Percentiles rank a stretch among this genome's conserved stretches.
phyloP scores from a whole-genome alignment of 2,797 vertebrate genomes.

The Helicolenus hilgendorfi region DNA sequence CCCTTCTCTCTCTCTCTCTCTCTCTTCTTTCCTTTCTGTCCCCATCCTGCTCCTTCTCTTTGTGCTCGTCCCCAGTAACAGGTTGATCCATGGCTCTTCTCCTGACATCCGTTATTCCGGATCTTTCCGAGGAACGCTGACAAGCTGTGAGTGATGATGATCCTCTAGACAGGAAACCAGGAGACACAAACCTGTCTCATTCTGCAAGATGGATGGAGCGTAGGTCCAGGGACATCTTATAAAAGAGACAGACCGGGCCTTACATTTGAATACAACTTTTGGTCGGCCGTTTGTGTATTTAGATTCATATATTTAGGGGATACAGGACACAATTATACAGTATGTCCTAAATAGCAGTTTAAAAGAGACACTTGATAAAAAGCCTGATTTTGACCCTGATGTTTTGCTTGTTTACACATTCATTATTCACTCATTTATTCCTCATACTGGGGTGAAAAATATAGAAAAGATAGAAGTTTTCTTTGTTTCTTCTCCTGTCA shows the following conservation, averaged over 20 bases:
- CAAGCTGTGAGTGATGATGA: conserved; percentile 80
- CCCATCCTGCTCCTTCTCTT: conserved; percentile 40
- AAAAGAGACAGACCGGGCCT: not conserved
- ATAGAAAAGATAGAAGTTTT: not conserved
- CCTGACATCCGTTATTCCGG: conserved; percentile 84
- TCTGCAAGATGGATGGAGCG: conserved; percentile 70
- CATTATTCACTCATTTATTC: not conserved
- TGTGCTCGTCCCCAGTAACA: conserved; percentile 56
- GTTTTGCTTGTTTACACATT: not conserved
- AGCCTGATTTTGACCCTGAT: not conserved
- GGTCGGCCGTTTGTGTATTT: not conserved
- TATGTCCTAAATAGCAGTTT: not conserved
- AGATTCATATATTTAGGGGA: not conserved
- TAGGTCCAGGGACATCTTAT: conserved; percentile 23
- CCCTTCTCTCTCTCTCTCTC: not conserved
- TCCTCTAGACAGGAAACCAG: conserved; percentile 85
- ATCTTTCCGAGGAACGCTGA: conserved; percentile 72
- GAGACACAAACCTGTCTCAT: conserved; percentile 78
- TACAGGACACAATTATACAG: not conserved
- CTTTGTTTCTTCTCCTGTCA: not conserved
- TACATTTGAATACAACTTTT: conserved; percentile 30
- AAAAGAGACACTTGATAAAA: not conserved
- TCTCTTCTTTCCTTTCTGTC: conserved; percentile 3
- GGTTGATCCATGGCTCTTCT: conserved; percentile 77
- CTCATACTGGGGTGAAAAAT: not conserved